These are phyloP conservation scores for Salvelinus namaycush DNA, from an alignment of 2,113 vertebrate genomes.

Conservation along the genomic window DNA sequence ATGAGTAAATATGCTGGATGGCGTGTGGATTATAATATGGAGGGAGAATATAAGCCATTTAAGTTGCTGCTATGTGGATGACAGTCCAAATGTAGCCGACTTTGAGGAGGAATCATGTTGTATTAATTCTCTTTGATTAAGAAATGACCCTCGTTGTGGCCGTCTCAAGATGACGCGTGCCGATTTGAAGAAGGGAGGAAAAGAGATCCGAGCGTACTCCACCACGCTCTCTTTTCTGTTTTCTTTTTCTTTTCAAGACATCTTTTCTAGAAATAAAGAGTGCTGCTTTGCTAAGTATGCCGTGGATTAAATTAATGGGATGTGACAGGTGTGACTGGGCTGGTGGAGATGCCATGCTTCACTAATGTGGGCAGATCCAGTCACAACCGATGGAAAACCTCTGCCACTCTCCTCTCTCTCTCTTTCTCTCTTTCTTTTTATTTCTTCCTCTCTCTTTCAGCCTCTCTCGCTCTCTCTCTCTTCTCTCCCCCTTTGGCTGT, in stretches of 20 bases:
- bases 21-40: slow-evolving; percentile 55
- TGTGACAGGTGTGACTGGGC: slow-evolving; percentile 83
- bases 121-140: slow-evolving; percentile 64
- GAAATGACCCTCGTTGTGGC: slow-evolving; percentile 72
- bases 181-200: slow-evolving; percentile 34
- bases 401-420: slow-evolving; percentile 21
- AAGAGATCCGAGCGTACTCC: neutral
- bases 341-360: slow-evolving; percentile 74
- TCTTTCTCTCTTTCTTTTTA: slow-evolving; percentile 38
- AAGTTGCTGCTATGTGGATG: slow-evolving; percentile 45
- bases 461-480: neutral
- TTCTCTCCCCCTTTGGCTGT: slow-evolving; percentile 3
- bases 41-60: slow-evolving; percentile 45
- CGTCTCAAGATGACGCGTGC: slow-evolving; percentile 59
- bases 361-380: slow-evolving; percentile 50
- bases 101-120: slow-evolving; percentile 53
- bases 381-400: slow-evolving; percentile 30
- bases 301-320: slow-evolving; percentile 82
- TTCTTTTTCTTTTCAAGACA: slow-evolving; percentile 71
- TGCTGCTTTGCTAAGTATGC: slow-evolving; percentile 76
- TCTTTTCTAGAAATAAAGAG: slow-evolving; percentile 71
- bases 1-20: slow-evolving; percentile 36
- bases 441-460: slow-evolving; percentile 47
- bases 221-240: slow-evolving; percentile 57
- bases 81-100: slow-evolving; percentile 51